Percentiles rank a stretch among this genome's conserved stretches.
phyloP scores from a whole-genome alignment of 2,797 vertebrate species.

The Thaleichthys pacificus region DNA sequence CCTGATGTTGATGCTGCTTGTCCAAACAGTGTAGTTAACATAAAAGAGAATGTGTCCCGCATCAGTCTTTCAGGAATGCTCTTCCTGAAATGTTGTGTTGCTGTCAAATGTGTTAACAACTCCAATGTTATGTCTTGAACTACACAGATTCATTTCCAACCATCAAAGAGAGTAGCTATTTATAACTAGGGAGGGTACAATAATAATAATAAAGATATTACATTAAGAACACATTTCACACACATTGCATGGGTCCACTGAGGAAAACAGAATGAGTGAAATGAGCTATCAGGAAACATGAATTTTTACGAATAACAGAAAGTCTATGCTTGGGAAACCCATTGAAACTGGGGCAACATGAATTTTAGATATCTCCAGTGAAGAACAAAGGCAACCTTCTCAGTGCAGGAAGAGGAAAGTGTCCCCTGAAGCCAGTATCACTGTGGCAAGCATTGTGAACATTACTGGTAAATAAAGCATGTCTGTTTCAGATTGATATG shows the following conservation, averaged over 20 bases:
- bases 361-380: constrained; percentile 54
- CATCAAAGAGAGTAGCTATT: background rate
- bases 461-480: constrained; percentile 30
- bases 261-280: background rate
- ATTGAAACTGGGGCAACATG: constrained; percentile 46
- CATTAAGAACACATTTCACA: background rate
- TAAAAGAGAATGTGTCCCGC: background rate
- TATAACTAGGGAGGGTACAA: no score
- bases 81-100: background rate
- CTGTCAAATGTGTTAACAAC: no score
- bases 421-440: constrained; percentile 37
- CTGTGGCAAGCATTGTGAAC: constrained; percentile 24
- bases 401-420: constrained; percentile 28
- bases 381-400: constrained; percentile 46
- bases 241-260: background rate
- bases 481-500: constrained; percentile 31
- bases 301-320: constrained; percentile 13
- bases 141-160: background rate
- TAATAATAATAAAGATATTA: background rate
- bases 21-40: constrained; percentile 5
- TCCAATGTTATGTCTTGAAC: background rate
- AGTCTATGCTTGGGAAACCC: background rate
- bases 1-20: constrained; percentile 25
- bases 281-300: background rate
- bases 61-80: background rate